A percentile compares a stretch with the other conserved stretches of the same genome.
Conservation (phyloP, 1,140 invertebrate genomes). For the Vollenhovia emeryi region DNA sequence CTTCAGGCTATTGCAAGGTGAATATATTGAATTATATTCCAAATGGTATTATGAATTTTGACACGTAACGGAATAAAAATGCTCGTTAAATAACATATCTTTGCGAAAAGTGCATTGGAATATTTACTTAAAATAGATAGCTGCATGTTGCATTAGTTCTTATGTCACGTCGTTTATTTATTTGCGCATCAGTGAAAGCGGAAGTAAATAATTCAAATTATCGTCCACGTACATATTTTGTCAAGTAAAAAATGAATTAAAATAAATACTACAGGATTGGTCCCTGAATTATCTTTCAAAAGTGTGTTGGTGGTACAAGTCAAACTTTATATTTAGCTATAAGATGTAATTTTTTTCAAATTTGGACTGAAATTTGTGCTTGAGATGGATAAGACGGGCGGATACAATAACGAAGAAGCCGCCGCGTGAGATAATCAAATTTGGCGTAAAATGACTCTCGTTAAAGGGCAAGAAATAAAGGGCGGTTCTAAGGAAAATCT, state of each 20-base stretch:
- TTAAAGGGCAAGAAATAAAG: not conserved
- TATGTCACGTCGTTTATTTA: not conserved
- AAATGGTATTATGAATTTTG: not conserved
- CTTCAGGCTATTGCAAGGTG: not conserved
- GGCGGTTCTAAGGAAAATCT: not conserved
- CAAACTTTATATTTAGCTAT: not conserved
- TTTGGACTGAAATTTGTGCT: not conserved
- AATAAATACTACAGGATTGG: not conserved
- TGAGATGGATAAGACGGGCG: not conserved
- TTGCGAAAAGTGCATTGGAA: not conserved
- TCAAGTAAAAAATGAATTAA: not conserved
- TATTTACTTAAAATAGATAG: not conserved
- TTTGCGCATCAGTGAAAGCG: not conserved
- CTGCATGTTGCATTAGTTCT: not conserved
- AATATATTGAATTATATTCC: not conserved
- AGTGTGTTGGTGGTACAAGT: not conserved
- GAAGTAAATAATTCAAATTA: not conserved
- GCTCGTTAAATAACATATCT: not conserved
- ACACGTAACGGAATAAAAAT: not conserved
- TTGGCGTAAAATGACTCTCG: not conserved
- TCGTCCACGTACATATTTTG: not conserved
- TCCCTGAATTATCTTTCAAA: not conserved
- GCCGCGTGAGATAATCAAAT: slow-evolving; percentile 16
- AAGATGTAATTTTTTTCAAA: slow-evolving; percentile 5
- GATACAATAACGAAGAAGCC: not conserved